Evolutionary conservation across 2,113 vertebrate genomes (phyloP).

Genomic region (Pterocles burchelli): DNA sequence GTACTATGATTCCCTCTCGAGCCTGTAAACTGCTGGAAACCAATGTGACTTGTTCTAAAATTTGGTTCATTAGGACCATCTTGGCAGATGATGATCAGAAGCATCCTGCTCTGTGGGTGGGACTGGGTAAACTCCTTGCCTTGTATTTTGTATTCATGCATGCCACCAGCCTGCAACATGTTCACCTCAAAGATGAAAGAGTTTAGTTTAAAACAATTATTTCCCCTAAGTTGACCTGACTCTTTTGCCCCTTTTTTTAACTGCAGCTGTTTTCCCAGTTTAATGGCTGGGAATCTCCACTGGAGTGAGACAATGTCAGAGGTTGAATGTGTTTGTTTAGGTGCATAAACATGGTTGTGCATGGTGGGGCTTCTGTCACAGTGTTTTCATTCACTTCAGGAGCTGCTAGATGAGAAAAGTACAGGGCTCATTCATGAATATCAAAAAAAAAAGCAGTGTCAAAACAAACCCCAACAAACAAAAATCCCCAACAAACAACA

Average conservation of each 20-base stretch:
- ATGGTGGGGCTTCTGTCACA: not conserved
- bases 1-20: not conserved
- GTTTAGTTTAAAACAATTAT: not conserved
- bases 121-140: not conserved
- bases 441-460: not conserved
- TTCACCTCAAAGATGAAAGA: not conserved
- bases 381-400: constrained; percentile 13
- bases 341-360: constrained; percentile 16
- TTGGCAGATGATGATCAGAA: not conserved
- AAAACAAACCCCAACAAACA: not conserved
- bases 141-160: not conserved
- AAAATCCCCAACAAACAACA: too few species aligned
- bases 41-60: not conserved
- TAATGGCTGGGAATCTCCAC: not conserved
- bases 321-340: constrained; percentile 50
- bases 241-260: not conserved
- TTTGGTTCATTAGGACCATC: not conserved
- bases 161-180: not conserved
- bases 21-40: not conserved
- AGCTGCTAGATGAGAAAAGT: constrained; percentile 17
- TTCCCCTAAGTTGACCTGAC: not conserved
- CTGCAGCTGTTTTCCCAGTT: not conserved
- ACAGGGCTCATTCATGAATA: not conserved
- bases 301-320: not conserved
- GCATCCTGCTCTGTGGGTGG: not conserved